phyloP scores from a whole-genome alignment of 1,140 invertebrate species.

The Solenopsis invicta region DNA sequence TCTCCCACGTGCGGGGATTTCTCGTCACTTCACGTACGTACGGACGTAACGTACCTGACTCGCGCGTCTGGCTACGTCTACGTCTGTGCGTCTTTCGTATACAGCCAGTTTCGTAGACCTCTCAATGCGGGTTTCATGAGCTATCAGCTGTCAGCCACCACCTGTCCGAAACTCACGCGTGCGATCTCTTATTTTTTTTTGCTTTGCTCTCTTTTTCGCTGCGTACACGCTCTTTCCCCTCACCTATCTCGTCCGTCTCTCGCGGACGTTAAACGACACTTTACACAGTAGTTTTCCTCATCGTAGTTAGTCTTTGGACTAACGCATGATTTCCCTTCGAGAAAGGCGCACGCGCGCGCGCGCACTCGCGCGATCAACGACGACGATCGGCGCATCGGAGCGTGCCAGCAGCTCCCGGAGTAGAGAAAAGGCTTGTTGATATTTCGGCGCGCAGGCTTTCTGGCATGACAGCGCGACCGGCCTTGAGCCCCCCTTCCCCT shows the following conservation, averaged over 20 bases:
- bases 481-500: slow-evolving; percentile 79
- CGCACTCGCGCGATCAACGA: neutral
- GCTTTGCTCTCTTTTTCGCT: slow-evolving; percentile 34
- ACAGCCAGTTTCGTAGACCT: slow-evolving; percentile 38
- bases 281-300: neutral
- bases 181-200: neutral
- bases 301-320: neutral
- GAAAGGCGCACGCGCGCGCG: slow-evolving; percentile 30
- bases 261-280: slow-evolving; percentile 17
- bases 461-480: slow-evolving; percentile 83
- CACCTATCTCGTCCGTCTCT: neutral
- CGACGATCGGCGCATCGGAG: slow-evolving; percentile 41
- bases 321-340: neutral
- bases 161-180: slow-evolving; percentile 66
- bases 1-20: slow-evolving; percentile 10
- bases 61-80: slow-evolving; percentile 18
- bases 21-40: neutral
- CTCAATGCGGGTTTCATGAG: slow-evolving; percentile 61
- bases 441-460: slow-evolving; percentile 83
- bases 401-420: slow-evolving; percentile 63
- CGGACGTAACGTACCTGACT: slow-evolving; percentile 26
- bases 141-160: slow-evolving; percentile 73
- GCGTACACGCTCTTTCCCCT: too few species aligned
- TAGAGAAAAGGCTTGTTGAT: slow-evolving; percentile 82
- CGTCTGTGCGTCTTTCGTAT: slow-evolving; percentile 52